Base-by-base conservation (phyloP, 2,888 invertebrate genomes). In the Tenthredo livida region DNA sequence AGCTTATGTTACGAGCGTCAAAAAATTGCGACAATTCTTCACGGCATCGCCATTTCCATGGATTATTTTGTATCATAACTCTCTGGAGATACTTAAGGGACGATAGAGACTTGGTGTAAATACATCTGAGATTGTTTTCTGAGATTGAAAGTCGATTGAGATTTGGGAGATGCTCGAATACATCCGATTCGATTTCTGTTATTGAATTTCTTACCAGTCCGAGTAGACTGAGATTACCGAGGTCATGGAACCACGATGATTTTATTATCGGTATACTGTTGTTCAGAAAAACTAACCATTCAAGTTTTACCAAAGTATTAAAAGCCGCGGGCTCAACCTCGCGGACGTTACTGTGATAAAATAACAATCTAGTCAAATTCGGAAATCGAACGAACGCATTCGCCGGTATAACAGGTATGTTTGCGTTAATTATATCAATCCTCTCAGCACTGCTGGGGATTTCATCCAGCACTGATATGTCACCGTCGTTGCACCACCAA, bases 21-120 rank as follows among this genome's bases (percentile, higher is more conserved):
- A 91, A 85, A 84, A 90, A 91, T 47, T 91, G 89, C 21, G 88
- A 88, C 70, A 91, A 84, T 33, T 91, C 91, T 43, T 89, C 87
- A 78, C 90, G 88, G 73, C 91, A 91, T 72, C 91, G 86, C 91
- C 91, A 91, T 65, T 91, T 91, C n/a, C 91, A 72, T 1, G 90
- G 91, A 85, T 91, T 91, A 0, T 89, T 88, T 0, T 89, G 87
- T 25, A 90, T 91, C 47, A 91, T 90, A 2, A 91, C 83, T 0
- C 88, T 85, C 0, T 54, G 84, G 1, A 91, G 72, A n/a, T 88
- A 84, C 6, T 89, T 89, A 84, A 91, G 84, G 1, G 89, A 87
- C 40, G 88, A 86, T 40, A 91, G 83, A n/a, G 88, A 89, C 33
- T 89, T 91, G 0, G 90, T 90, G 77, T 89, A 91, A n/a, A 91